Evolutionary conservation across 2,797 vertebrate genomes (phyloP).

Genomic region (Acrossocheilus wenchowensis): DNA sequence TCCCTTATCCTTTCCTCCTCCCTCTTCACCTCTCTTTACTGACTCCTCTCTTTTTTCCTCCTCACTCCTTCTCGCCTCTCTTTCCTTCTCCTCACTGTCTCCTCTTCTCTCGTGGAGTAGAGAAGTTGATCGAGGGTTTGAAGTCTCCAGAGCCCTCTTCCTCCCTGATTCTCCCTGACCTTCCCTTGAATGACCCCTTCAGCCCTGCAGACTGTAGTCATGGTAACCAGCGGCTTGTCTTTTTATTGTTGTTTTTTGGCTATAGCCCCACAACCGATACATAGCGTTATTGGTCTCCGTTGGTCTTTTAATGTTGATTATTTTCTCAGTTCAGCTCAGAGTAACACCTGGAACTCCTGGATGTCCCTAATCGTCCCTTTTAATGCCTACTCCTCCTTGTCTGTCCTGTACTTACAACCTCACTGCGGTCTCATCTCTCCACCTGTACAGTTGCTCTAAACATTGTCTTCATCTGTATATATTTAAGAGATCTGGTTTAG

Average conservation of each 20-base stretch:
- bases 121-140: slow-evolving; percentile 92
- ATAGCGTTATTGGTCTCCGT: neutral
- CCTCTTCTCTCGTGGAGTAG: slow-evolving; percentile 75
- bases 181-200: slow-evolving; percentile 88
- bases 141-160: slow-evolving; percentile 85
- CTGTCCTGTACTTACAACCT: neutral
- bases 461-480: neutral
- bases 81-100: slow-evolving; percentile 13
- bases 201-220: slow-evolving; percentile 79
- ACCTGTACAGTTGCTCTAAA: neutral
- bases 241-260: neutral
- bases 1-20: neutral
- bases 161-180: slow-evolving; percentile 87
- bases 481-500: neutral
- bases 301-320: slow-evolving; percentile 1
- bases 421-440: neutral
- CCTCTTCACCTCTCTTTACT: neutral
- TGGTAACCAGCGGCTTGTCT: slow-evolving; percentile 77
- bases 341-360: neutral
- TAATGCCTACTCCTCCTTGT: neutral
- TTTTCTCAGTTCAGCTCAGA: slow-evolving; percentile 2
- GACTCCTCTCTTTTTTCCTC: neutral
- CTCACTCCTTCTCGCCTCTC: too few relatives aligned
- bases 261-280: neutral
- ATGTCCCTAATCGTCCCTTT: neutral